Percentiles rank a stretch among this genome's conserved stretches.
These are phyloP conservation scores for Hemiscyllium ocellatum DNA, from an alignment of 2,113 vertebrate species.

Conservation along the genomic window DNA sequence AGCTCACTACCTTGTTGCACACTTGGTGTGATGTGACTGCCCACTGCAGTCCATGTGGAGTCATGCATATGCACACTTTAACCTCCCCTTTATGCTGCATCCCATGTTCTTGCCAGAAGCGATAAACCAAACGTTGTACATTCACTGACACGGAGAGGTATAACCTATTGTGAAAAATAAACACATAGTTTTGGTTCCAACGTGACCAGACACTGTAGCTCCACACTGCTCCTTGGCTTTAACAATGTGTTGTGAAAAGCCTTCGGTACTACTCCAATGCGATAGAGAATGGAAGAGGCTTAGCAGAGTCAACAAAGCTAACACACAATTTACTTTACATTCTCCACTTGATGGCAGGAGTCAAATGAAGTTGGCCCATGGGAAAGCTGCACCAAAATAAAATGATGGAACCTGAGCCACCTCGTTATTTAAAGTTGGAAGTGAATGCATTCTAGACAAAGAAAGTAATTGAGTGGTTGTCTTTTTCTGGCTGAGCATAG, in stretches of 20 bases:
- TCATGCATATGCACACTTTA: neutral
- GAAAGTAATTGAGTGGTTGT: constrained; percentile 3
- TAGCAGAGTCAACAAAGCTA: neutral
- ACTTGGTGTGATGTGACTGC: neutral
- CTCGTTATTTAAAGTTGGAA: neutral
- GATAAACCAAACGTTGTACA: neutral
- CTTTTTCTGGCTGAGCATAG: neutral
- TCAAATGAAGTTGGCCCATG: constrained; percentile 6
- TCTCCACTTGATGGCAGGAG: neutral
- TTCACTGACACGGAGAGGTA: neutral
- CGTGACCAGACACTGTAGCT: neutral
- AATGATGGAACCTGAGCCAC: neutral
- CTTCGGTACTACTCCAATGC: neutral
- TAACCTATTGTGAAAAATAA: neutral
- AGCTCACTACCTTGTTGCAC: neutral
- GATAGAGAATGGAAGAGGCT: neutral
- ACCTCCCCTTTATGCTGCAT: neutral
- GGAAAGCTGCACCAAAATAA: neutral
- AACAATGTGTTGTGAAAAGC: neutral
- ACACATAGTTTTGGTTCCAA: neutral
- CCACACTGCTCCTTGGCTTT: neutral
- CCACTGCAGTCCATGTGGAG: neutral
- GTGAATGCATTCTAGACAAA: neutral
- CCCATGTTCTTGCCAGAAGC: neutral
- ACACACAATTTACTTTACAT: neutral